These are phyloP conservation scores for Acronicta leporina DNA, from an alignment of 2,888 invertebrate species.

Conservation along the genomic window DNA sequence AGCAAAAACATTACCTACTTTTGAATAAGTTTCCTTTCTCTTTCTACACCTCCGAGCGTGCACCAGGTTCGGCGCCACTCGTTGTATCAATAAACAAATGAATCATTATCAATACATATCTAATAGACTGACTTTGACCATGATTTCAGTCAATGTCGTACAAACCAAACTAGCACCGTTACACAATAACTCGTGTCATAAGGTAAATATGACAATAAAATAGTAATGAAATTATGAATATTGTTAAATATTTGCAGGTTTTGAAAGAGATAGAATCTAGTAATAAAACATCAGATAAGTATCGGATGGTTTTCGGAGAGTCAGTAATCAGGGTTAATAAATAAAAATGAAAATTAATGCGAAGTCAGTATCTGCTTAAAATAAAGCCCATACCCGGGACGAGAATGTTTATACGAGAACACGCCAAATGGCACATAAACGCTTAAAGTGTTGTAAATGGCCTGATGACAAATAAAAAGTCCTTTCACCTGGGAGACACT, in stretches of 20 bases:
- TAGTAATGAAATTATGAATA: constrained; percentile 8
- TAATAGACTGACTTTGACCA: constrained; percentile 69
- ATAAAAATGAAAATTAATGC: constrained; percentile 16
- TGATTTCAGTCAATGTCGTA: constrained; percentile 62
- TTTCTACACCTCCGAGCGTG: constrained; percentile 85
- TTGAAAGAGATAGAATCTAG: neutral
- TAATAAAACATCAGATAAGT: neutral
- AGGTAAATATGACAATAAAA: constrained; percentile 4
- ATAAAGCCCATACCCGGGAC: constrained; percentile 65
- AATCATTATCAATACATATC: constrained; percentile 60
- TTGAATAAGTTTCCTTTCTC: constrained; percentile 89
- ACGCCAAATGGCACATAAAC: constrained; percentile 81
- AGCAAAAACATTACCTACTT: constrained; percentile 89
- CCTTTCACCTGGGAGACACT: constrained; percentile 76
- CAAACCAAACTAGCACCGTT: constrained; percentile 49
- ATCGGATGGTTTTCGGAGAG: neutral
- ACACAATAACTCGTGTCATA: constrained; percentile 35
- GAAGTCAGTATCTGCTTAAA: constrained; percentile 51
- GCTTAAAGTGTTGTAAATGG: constrained; percentile 78
- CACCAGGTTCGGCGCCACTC: constrained; percentile 76
- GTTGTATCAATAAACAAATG: constrained; percentile 74
- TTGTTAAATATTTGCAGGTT: neutral
- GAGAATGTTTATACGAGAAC: constrained; percentile 73
- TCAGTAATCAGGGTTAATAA: constrained; percentile 1
- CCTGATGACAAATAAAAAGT: constrained; percentile 78